These are phyloP conservation scores for Agapornis canus DNA, from an alignment of 2,797 vertebrate genomes.

Conservation along the genomic window DNA sequence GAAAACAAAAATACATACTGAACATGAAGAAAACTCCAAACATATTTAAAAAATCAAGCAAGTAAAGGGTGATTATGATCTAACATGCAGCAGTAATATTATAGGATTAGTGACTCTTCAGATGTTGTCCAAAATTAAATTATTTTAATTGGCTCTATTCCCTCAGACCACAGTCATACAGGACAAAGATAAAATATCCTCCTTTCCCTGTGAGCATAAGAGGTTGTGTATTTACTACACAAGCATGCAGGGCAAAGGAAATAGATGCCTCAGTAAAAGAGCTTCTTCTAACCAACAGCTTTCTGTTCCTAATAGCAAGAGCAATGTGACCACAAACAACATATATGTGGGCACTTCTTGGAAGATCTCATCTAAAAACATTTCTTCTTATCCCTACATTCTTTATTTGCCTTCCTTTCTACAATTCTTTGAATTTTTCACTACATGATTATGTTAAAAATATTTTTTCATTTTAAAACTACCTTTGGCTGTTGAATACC, in stretches of 20 bases:
- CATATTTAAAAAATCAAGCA: background rate
- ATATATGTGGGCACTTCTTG: background rate
- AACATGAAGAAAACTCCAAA: background rate
- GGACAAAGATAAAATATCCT: background rate
- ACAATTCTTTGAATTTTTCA: background rate
- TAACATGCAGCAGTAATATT: background rate
- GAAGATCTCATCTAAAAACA: background rate
- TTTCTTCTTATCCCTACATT: background rate
- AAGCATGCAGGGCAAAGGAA: background rate
- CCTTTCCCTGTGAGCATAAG: background rate
- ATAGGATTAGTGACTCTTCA: background rate
- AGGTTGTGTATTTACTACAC: background rate
- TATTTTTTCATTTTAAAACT: background rate
- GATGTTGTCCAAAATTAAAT: background rate
- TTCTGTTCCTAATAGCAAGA: background rate
- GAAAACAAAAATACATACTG: background rate
- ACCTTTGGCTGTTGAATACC: background rate
- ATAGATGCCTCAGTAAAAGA: background rate
- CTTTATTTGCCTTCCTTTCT: background rate
- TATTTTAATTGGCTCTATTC: background rate
- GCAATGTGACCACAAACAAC: background rate
- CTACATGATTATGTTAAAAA: background rate
- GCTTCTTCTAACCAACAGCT: background rate
- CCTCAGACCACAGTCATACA: background rate
- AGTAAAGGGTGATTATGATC: background rate